Evolutionary conservation across 2,113 vertebrate genomes (phyloP), one percentile per base, ranked within the genome.

Genomic region (Tenrec ecaudatus): DNA sequence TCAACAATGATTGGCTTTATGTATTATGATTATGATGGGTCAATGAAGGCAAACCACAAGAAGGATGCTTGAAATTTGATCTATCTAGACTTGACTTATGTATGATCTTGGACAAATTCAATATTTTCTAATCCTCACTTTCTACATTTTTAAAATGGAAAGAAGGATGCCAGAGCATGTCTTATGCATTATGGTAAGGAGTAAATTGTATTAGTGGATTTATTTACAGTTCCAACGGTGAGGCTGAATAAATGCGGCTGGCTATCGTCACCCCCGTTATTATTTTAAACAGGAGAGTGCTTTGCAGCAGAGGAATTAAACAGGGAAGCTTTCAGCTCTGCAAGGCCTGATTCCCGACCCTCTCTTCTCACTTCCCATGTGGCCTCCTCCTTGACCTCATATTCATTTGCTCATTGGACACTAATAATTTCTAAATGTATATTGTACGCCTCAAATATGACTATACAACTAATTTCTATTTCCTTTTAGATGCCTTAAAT

Each of bases 401-500:
- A 81, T 43, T 89, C 29, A 43, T 6, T 33, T 69, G 62, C 9
- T 87, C 16, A 22, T 11, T 47, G 6, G 19, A 47, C 0, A 68
- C 15, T 20, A 88, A 47, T 82, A 89, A 78, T 64, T 81, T 64
- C 69, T 38, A 82, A 36, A 69, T 77, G 53, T 82, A 27, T 69
- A 40, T 62, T 82, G 29, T 31, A n/a, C 91, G 60, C 53, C 11
- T 53, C 27, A 78, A 78, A 40, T 78, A 64, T 25, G 19, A 15
- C 17, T 4, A 23, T 38, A 47, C 1, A 78, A 17, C 53, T 71
- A 60, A 27, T 76, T 73, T 36, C 27, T 20, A 71, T 85, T 78
- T 91, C 82, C 86, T 71, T 68, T 81, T 25, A 27, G 75, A 22
- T 78, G 29, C 3, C 88, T 95, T 75, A 68, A 57, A 85, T 20